Conservation (phyloP, 2,113 vertebrate species). For the Caranx melampygus region DNA sequence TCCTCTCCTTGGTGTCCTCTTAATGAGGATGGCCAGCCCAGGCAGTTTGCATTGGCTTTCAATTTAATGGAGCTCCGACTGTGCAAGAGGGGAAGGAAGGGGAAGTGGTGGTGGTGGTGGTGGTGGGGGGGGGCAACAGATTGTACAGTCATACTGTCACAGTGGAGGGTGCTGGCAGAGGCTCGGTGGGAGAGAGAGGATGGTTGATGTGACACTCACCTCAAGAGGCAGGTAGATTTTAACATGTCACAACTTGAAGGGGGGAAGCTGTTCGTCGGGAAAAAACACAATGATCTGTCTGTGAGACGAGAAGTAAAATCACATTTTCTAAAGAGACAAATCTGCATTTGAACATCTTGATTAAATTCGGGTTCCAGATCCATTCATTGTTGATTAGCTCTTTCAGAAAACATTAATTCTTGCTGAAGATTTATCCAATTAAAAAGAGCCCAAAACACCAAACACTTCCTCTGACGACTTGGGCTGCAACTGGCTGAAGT, state of each 20-base stretch:
- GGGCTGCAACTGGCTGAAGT: too few species aligned
- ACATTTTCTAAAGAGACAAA: neutral
- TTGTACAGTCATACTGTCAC: conserved; percentile 59
- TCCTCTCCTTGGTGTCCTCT: conserved; percentile 68
- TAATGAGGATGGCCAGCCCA: conserved; percentile 74
- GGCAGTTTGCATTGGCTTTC: conserved; percentile 74
- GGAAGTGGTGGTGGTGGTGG: too few species aligned
- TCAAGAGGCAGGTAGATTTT: neutral
- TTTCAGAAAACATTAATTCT: neutral
- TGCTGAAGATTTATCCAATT: neutral
- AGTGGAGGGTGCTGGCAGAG: conserved; percentile 35
- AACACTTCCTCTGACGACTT: neutral
- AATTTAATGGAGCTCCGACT: conserved; percentile 67
- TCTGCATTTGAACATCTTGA: neutral
- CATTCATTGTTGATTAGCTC: neutral
- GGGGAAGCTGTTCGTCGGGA: neutral
- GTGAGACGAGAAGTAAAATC: neutral
- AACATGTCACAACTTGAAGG: neutral
- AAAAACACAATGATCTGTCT: neutral
- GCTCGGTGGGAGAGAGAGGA: conserved; percentile 23
- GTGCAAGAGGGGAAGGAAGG: conserved; percentile 20
- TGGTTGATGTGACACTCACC: conserved; percentile 24
- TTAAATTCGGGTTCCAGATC: neutral
- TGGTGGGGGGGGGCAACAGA: conserved; percentile 44
- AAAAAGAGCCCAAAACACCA: neutral